phyloP scores from a whole-genome alignment of 2,797 vertebrate genomes.

The Chromis chromis region DNA sequence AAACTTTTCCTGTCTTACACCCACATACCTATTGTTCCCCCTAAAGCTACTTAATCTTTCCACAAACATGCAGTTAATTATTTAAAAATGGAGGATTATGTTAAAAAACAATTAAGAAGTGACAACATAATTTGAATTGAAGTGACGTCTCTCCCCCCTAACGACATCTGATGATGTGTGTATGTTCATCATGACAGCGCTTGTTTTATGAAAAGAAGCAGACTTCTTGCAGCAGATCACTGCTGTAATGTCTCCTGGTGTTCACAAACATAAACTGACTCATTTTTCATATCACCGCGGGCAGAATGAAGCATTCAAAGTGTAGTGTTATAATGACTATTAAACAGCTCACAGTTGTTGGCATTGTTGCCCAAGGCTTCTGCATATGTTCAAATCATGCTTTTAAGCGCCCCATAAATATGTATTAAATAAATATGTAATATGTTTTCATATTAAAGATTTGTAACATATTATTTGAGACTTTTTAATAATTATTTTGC shows the following conservation, averaged over 20 bases:
- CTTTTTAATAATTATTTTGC: conserved; percentile 20
- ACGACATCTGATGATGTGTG: conserved; percentile 34
- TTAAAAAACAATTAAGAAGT: conserved; percentile 49
- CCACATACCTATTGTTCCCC: conserved; percentile 35
- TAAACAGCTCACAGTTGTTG: conserved; percentile 45
- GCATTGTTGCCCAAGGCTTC: conserved; percentile 31
- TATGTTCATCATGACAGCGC: conserved; percentile 39
- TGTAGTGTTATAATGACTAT: conserved; percentile 43
- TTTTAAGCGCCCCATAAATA: conserved; percentile 1
- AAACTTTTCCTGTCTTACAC: conserved; percentile 37
- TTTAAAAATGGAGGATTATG: conserved; percentile 42
- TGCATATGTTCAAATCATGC: conserved; percentile 27
- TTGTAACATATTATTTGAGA: not conserved
- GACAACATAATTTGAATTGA: conserved; percentile 45
- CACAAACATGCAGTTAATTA: conserved; percentile 50
- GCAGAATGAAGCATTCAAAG: conserved; percentile 31
- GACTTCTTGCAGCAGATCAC: conserved; percentile 27
- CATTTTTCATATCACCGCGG: conserved; percentile 40
- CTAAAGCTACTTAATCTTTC: conserved; percentile 36
- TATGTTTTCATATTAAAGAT: not conserved
- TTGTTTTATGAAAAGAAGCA: conserved; percentile 23
- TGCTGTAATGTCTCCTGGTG: conserved; percentile 29
- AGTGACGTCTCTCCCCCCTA: conserved; percentile 19
- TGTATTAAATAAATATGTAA: too few relatives aligned
- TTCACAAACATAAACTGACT: conserved; percentile 54